phyloP scores from a whole-genome alignment of 2,888 invertebrate genomes.

The Lepidochrysops patricia region DNA sequence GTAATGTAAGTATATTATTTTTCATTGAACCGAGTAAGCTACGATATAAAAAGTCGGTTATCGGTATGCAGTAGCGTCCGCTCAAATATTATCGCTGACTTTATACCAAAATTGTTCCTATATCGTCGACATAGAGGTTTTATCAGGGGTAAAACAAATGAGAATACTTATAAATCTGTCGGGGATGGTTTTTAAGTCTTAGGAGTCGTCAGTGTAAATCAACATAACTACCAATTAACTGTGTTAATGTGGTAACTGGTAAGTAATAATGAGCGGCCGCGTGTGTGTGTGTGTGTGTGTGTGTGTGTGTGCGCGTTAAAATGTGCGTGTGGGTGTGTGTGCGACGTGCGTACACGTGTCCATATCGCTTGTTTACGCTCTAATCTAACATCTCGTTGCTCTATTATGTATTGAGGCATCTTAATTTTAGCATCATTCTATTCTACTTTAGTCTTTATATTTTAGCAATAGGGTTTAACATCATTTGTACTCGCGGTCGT shows the following conservation, averaged over 20 bases:
- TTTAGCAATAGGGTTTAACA: not conserved
- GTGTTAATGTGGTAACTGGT: slow-evolving; percentile 10
- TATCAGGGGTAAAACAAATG: no score
- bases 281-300: not conserved
- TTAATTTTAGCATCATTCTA: not conserved
- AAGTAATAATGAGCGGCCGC: slow-evolving; percentile 1
- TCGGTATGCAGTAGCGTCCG: no score
- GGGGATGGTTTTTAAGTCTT: not conserved
- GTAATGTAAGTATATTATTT: no score
- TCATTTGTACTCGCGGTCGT: not conserved
- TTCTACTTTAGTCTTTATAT: not conserved
- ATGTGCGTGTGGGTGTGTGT: not conserved
- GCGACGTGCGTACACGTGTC: slow-evolving; percentile 30
- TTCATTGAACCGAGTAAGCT: no score
- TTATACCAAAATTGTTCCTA: no score
- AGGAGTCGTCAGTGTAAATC: not conserved
- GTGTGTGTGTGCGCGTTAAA: not conserved
- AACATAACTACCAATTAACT: slow-evolving; percentile 11
- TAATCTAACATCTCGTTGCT: slow-evolving; percentile 37
- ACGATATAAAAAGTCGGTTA: no score
- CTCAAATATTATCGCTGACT: no score
- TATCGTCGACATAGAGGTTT: no score
- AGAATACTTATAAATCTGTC: not conserved
- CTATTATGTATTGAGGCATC: slow-evolving; percentile 14
- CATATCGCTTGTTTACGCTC: slow-evolving; percentile 37